Evolutionary conservation across 2,797 vertebrate genomes (phyloP).

Genomic region (Thunnus albacares): DNA sequence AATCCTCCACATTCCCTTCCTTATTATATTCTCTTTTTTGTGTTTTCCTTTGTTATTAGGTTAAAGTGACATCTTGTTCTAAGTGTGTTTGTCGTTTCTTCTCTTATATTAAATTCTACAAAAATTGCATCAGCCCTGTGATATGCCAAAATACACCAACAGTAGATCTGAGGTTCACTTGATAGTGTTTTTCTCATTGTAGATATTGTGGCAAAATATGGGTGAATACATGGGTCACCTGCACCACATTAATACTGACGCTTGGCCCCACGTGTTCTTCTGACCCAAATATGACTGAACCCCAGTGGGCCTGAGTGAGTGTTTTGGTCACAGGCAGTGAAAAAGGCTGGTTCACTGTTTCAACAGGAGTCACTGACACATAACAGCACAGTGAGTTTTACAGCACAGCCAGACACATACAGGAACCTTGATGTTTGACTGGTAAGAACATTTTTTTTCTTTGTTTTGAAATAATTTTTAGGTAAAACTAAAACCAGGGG

Average conservation of each 20-base stretch:
- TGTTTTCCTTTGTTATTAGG: conserved; percentile 40
- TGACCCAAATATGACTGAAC: conserved; percentile 56
- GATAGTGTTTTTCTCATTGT: conserved; percentile 18
- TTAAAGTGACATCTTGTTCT: conserved; percentile 66
- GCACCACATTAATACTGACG: conserved; percentile 42
- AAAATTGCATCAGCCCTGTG: conserved; percentile 71
- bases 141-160: conserved; percentile 64
- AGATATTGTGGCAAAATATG: conserved; percentile 54
- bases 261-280: conserved; percentile 41
- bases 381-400: conserved; percentile 63
- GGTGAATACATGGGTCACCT: conserved; percentile 49
- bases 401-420: conserved; percentile 69
- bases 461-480: conserved; percentile 47
- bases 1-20: conserved; percentile 56
- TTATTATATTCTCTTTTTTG: conserved; percentile 18
- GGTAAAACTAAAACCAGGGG: conserved; percentile 65
- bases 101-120: conserved; percentile 34
- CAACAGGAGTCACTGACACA: conserved; percentile 68
- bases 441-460: conserved; percentile 23
- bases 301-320: conserved; percentile 62
- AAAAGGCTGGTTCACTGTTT: conserved; percentile 81
- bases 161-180: conserved; percentile 41
- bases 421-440: conserved; percentile 59
- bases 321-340: conserved; percentile 81
- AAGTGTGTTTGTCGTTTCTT: conserved; percentile 47